Base-by-base conservation (phyloP, 2,113 vertebrate genomes). In the Callopanchax toddi region DNA sequence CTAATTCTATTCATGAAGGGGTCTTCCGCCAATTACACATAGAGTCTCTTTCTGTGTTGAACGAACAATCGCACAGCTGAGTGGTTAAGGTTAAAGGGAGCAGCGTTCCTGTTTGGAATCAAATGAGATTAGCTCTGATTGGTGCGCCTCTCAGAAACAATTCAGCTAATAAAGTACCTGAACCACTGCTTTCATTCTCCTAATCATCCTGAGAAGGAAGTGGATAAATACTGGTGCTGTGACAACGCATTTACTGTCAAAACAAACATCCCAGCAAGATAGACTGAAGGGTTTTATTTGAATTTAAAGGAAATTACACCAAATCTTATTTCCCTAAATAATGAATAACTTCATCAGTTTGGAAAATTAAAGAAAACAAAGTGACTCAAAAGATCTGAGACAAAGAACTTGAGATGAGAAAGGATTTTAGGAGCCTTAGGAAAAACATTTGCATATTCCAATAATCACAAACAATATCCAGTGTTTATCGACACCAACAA, bases 1-100 rank as follows among this genome's bases (percentile, higher is more conserved):
- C 85, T 86, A 90, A 90, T 88, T 89, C 80, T 63, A 81, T 87
- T 88, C 86, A 90, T 79, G 84, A 85, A 82, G 70, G 67, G 84
- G 76, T 85, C 84, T 84, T 85, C 77, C 60, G 54, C 84, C 84
- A 88, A 90, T 90, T 90, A 87, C 69, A 69, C 75, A 77, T 60
- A 16, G 79, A 74, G 79, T 83, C 82, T 67, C 67, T 81, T 68
- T 74, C 81, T 75, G 66, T 62, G 17, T 78, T 63, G 74, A 74
- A 67, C 80, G 83, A 85, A 82, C 87, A 87, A 83, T 87, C 78
- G 83, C 83, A 87, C 78, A 83, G 83, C 67, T 79, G 84, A 86
- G 83, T 85, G 83, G 81, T 81, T 84, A 74, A 84, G 86, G 87
- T 88, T 74, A 86, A 88, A 79, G 63, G 83, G 83, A 86, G 74